Evolutionary conservation across 2,888 invertebrate species (phyloP), one percentile per base, ranked within the genome.

Genomic region (Auanema freiburgensis): DNA sequence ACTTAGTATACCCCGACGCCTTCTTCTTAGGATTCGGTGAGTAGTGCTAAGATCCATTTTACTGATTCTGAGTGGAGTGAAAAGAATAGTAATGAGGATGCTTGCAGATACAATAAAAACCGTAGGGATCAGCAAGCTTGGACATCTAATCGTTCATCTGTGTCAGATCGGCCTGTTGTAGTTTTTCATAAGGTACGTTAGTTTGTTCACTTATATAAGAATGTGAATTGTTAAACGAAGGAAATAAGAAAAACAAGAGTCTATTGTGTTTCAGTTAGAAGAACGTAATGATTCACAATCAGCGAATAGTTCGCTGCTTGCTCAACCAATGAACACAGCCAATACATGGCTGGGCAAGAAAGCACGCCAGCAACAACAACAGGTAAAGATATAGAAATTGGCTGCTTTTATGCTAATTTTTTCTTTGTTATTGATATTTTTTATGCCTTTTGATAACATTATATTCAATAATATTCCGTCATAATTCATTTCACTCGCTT

Each of bases 1-100:
- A 82, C 96, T 98, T 93, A 95, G 95, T 83, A 98, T 98, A 87
- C 97, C 98, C 6, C 89, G 95, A 83, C 89, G 97, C 78, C 88
- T 98, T 83, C 90, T 97, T 72, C 88, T 98, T 71, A 93, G 93
- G 79, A 95, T 95, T 72, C 89, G 93, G 80, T 92, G 16, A 40
- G 68, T 57, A 50, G 21, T 51, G 43, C 21, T 1, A 16, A 5
- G 16, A 5, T 52, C 3, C 25, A 23, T 5, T 3, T 52, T 5
- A 5, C 2, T 5, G 53, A 4, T 24, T 18, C 6, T 4, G 25
- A 52, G 5, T 23, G 4, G 53, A 8, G 5, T 42, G 8, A n/a
- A 69, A 42, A 24, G 16, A 53, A 41, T 33, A 3, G 4, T 33
- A 5, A 33, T 33, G 33, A 14, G 46, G 54, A 18, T 11, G 14